A percentile compares a stretch with the other conserved stretches of the same genome.
Conservation (phyloP, 2,797 vertebrate species). For the Sparus aurata region DNA sequence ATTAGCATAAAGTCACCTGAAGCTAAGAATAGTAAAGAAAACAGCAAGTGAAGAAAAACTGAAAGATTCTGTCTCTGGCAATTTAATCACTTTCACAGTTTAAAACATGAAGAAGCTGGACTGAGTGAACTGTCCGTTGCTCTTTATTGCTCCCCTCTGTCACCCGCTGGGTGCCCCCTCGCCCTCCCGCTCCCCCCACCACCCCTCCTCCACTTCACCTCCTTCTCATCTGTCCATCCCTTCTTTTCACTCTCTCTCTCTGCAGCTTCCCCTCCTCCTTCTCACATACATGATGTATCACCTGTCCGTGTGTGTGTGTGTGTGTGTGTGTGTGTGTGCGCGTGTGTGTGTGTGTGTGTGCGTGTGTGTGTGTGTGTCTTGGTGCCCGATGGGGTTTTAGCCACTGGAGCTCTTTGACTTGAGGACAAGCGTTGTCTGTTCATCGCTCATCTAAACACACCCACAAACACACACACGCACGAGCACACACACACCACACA, state of each 20-base stretch:
- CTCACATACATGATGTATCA: constrained; percentile 82
- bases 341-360: neutral
- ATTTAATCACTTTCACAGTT: constrained; percentile 26
- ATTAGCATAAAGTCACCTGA: too few relatives aligned
- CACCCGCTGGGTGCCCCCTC: constrained; percentile 48
- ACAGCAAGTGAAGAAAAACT: neutral
- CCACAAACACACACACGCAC: constrained; percentile 12
- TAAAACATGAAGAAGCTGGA: constrained; percentile 37
- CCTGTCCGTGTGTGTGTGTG: constrained; percentile 71
- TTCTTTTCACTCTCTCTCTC: constrained; percentile 42
- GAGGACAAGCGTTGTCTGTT: constrained; percentile 67
- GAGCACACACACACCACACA: constrained; percentile 3
- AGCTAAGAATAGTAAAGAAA: too few relatives aligned
- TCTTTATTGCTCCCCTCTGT: constrained; percentile 46
- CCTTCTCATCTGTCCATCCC: constrained; percentile 62
- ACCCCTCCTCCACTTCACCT: constrained; percentile 61
- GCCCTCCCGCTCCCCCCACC: constrained; percentile 15
- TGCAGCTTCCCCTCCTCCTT: constrained; percentile 30
- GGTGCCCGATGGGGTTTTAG: constrained; percentile 52
- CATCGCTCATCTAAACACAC: constrained; percentile 55
- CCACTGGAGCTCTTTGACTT: constrained; percentile 62
- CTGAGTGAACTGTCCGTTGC: constrained; percentile 45
- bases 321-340: constrained; percentile 3
- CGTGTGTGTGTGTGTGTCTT: constrained; percentile 23
- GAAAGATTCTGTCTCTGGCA: constrained; percentile 5